A percentile compares a stretch with the other conserved stretches of the same genome.
phyloP scores from a whole-genome alignment of 2,888 invertebrate species.

The Dynastes hyllus region DNA sequence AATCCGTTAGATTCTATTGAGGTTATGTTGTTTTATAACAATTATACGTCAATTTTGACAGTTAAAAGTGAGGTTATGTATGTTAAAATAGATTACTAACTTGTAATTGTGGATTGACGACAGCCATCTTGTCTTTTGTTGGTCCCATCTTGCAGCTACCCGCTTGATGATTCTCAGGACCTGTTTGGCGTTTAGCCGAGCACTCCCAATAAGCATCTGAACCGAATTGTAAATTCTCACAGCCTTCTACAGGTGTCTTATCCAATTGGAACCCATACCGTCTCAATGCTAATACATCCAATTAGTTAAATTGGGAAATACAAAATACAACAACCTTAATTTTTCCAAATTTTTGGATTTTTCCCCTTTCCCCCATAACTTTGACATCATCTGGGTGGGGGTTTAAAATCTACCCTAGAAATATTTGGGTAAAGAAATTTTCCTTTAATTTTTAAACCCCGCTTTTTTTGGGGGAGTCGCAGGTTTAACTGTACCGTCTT shows the following conservation, averaged over 20 bases:
- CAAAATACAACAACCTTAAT: conserved; percentile 58
- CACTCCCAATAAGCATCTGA: conserved; percentile 78
- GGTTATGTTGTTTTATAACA: too few relatives aligned
- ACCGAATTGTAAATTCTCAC: conserved; percentile 83
- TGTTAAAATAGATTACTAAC: conserved; percentile 56
- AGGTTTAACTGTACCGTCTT: conserved; percentile 84
- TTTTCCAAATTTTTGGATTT: too few relatives aligned
- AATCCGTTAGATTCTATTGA: not conserved
- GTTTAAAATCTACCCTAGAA: conserved; percentile 86
- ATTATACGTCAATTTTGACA: not conserved
- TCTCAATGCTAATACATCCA: conserved; percentile 67
- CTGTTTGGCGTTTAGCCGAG: conserved; percentile 75
- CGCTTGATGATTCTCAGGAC: conserved; percentile 79
- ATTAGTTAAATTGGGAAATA: not conserved
- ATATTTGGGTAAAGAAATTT: too few relatives aligned
- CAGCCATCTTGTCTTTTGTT: conserved; percentile 73
- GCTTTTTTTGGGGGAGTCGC: conserved; percentile 89
- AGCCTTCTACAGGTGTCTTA: conserved; percentile 82
- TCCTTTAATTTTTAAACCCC: too few relatives aligned
- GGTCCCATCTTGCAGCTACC: conserved; percentile 80
- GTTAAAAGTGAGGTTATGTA: too few relatives aligned
- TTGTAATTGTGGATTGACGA: conserved; percentile 73
- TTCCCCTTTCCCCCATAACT: too few relatives aligned
- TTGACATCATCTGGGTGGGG: conserved; percentile 87
- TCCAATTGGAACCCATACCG: conserved; percentile 85